Evolutionary conservation across 2,888 invertebrate species (phyloP).

Genomic region (Noctua janthina): DNA sequence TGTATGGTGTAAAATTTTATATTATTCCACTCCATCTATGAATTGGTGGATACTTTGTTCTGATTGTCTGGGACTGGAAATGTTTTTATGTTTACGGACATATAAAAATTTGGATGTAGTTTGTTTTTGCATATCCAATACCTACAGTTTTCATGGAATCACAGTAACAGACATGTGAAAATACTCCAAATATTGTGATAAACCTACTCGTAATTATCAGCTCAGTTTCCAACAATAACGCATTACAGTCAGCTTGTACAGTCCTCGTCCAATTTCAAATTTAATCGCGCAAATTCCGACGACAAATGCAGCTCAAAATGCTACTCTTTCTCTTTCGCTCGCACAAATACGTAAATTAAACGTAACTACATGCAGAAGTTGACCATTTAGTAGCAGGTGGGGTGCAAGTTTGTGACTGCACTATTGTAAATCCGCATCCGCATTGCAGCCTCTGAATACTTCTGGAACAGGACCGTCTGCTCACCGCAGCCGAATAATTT

Average conservation of each 20-base stretch:
- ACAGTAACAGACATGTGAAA: not conserved
- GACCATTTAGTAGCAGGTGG: constrained; percentile 68
- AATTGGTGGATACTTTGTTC: constrained; percentile 63
- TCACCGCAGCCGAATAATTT: constrained; percentile 65
- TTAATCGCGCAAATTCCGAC: constrained; percentile 18
- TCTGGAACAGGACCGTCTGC: constrained; percentile 62
- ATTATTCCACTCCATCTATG: constrained; percentile 70
- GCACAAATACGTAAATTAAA: constrained; percentile 61
- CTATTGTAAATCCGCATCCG: constrained; percentile 65
- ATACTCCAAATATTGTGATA: too few relatives aligned
- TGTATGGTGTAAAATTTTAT: constrained; percentile 75
- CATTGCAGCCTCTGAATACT: constrained; percentile 68
- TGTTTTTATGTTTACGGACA: constrained; percentile 35
- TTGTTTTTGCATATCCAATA: not conserved
- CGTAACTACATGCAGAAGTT: constrained; percentile 62
- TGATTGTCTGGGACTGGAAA: constrained; percentile 51
- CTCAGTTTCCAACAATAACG: constrained; percentile 4
- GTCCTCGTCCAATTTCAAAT: constrained; percentile 11
- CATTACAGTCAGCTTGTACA: not conserved
- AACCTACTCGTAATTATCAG: not conserved
- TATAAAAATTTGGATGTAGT: constrained; percentile 13
- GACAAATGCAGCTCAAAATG: constrained; percentile 29
- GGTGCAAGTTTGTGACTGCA: constrained; percentile 66
- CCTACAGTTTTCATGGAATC: not conserved
- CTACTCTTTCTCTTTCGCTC: constrained; percentile 44